Evolutionary conservation across 2,888 invertebrate species (phyloP), one percentile per base, ranked within the genome.

Genomic region (Amblyjoppa proteus): DNA sequence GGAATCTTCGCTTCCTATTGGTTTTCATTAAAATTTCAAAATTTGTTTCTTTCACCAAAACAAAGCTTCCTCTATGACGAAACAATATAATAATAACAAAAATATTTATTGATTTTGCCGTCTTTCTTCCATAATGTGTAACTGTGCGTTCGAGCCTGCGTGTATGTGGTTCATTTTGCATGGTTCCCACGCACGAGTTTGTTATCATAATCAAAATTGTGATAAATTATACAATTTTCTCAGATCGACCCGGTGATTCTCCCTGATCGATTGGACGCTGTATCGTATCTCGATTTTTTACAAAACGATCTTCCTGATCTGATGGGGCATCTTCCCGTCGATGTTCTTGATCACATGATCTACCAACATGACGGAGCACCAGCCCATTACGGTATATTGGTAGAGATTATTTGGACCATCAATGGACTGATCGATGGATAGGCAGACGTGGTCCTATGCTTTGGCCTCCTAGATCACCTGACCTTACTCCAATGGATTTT

Each of bases 391-490:
- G 49, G 49, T 11, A 49, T 84, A 1, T 70, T 45, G 71, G 71
- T 84, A 20, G 73, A 31, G 9, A 77, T 51, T 31, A 68, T 11
- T 74, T 84, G n/a, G 69, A 84, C 49, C 41, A 20, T 13, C 51
- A 25, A 66, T 84, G 80, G 45, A 66, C 73, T 76, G 58, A n/a
- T 11, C 61, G 41, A 1, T 84, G 58, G 81, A 78, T 84, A 58
- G 77, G 69, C 41, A 74, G 70, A 45, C 79, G 76, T n/a, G 78
- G 78, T 53, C 16, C 78, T 1, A 76, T 85, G 28, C 74, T 78
- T 31, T 85, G 75, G 81, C 78, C 81, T 64, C 74, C 76, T 61
- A 76, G 84, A 38, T 77, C 71, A 45, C 76, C 75, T 64, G 71
- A 84, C 61, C 56, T 84, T 74, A 80, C 61, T 20, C 71, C 20